Evolutionary conservation across 2,113 vertebrate species (phyloP), one percentile per base, ranked within the genome.

Genomic region (Chloroceryle aenea): DNA sequence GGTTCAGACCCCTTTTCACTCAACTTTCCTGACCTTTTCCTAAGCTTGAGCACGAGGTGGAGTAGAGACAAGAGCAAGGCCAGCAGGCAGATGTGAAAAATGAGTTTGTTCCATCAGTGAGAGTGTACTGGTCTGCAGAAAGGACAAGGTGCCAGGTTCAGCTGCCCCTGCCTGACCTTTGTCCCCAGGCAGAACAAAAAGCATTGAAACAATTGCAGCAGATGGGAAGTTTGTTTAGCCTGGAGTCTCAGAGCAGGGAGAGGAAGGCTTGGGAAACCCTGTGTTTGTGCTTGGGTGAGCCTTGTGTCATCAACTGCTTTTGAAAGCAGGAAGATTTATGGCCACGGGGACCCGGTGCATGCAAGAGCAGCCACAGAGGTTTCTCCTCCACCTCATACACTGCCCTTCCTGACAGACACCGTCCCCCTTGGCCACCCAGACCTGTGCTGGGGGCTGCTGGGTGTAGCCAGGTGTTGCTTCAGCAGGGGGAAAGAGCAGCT

Each of bases 211-310:
- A 2, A 67, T 45, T 61, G 42, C 62, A 26, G 80, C 42, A 81
- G 59, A 47, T 6, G 6, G 71, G 72, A 92, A 58, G 86, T 88
- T 94, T 92, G 58, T 40, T 92, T 64, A 92, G 55, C 71, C 42
- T 6, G 0, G 18, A 64, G 38, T 66, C 61, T 79, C 23, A 18
- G 5, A 38, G 45, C 7, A 2, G 2, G 7, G 56, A 63, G 69
- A 2, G 3, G 36, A 40, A 34, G 34, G 55, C 86, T 89, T 7
- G 8, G 61, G 92, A 83, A 83, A 82, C 75, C 81, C 87, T 85
- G 61, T 69, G 90, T 93, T 96, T 94, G 74, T 69, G n/a, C 71
- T 92, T 4, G 58, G 77, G 68, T 79, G 45, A 91, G 32, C 71
- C 69, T 22, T 20, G 38, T 74, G 58, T 82, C 38, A 12, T 47